Evolutionary conservation across 2,797 vertebrate genomes (phyloP).

Genomic region (Mionectes olivaceus): DNA sequence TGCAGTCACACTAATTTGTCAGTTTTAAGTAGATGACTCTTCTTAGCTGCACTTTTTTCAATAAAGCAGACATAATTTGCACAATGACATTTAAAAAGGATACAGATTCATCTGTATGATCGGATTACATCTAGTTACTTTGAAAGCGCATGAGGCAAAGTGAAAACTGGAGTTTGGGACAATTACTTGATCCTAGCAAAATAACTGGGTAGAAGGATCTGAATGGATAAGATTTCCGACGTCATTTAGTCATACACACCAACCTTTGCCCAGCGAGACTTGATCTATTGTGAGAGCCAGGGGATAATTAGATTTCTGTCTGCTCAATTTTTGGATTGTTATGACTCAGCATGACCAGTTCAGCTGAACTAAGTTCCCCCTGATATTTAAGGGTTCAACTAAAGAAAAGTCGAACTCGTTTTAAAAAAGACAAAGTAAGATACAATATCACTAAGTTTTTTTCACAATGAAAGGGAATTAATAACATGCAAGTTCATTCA

Average conservation of each 20-base stretch:
- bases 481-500: background rate
- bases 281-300: background rate
- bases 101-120: background rate
- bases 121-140: background rate
- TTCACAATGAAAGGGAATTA: background rate
- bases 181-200: background rate
- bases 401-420: slow-evolving; percentile 10
- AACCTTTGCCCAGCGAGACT: background rate
- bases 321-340: slow-evolving; percentile 8
- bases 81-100: background rate
- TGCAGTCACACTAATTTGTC: background rate
- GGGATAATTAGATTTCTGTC: background rate
- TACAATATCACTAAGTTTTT: background rate
- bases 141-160: background rate
- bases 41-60: background rate
- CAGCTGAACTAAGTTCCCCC: background rate
- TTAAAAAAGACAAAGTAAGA: slow-evolving; percentile 34
- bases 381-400: background rate
- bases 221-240: background rate
- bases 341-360: background rate
- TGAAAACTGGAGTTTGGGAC: background rate
- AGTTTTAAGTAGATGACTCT: background rate
- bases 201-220: background rate
- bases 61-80: background rate
- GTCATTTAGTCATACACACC: background rate